These are phyloP conservation scores for Epistrophe eligans DNA, from an alignment of 2,888 invertebrate species.

Conservation along the genomic window DNA sequence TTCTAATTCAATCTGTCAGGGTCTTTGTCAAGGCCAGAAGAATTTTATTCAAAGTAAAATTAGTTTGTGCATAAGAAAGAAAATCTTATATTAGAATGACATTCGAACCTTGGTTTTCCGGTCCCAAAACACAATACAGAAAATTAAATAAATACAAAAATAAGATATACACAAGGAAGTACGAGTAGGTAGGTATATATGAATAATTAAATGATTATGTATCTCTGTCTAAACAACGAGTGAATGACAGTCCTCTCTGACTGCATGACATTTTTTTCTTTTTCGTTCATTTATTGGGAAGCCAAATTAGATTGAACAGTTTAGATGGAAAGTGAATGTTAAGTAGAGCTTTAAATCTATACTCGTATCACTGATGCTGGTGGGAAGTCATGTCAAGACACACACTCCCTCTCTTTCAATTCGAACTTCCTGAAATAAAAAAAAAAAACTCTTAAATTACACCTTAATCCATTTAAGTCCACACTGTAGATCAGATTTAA, in stretches of 20 bases:
- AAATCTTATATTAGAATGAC: constrained; percentile 7
- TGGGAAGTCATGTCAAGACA: not conserved
- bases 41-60: constrained; percentile 59
- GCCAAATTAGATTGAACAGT: constrained; percentile 22
- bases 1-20: constrained; percentile 58
- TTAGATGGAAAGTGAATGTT: constrained; percentile 15
- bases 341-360: constrained; percentile 16
- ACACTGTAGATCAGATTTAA: constrained; percentile 32
- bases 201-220: constrained; percentile 51
- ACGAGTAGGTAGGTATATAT: not conserved
- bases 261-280: constrained; percentile 7
- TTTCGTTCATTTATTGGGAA: constrained; percentile 1
- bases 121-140: constrained; percentile 9
- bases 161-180: not conserved
- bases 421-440: not conserved
- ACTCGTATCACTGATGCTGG: not conserved
- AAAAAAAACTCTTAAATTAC: constrained; percentile 37
- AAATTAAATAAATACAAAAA: not conserved
- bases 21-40: constrained; percentile 65
- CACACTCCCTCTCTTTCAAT: constrained; percentile 2
- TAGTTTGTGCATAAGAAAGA: constrained; percentile 34
- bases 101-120: constrained; percentile 11
- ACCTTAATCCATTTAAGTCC: constrained; percentile 55
- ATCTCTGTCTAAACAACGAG: not conserved
- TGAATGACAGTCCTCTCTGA: constrained; percentile 11